Evolutionary conservation across 2,888 invertebrate species (phyloP).

Genomic region (Dromius quadrimaculatus): DNA sequence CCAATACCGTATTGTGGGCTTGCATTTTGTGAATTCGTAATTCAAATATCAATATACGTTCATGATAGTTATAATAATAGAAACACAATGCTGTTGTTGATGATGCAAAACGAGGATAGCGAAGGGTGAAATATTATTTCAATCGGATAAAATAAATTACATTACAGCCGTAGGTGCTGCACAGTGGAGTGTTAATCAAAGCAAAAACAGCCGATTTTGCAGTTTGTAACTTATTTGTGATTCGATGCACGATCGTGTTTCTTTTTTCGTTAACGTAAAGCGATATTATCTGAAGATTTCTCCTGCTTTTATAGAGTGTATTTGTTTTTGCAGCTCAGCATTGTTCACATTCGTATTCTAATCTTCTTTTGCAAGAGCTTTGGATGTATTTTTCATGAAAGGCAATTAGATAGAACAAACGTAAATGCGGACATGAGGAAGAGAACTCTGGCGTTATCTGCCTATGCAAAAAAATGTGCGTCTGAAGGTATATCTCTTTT

Average conservation of each 20-base stretch:
- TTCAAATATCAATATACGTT: too few relatives aligned
- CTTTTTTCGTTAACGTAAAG: slow-evolving; percentile 43
- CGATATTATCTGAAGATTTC: slow-evolving; percentile 43
- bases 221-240: slow-evolving; percentile 8
- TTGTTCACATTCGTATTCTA: slow-evolving; percentile 31
- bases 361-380: slow-evolving; percentile 28
- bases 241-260: slow-evolving; percentile 43
- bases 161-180: background rate
- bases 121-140: background rate
- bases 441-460: slow-evolving; percentile 12
- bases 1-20: too few relatives aligned
- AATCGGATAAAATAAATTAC: slow-evolving; percentile 22
- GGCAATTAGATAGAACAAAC: slow-evolving; percentile 41
- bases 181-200: background rate
- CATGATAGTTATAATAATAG: too few relatives aligned
- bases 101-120: slow-evolving; percentile 5
- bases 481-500: slow-evolving; percentile 8
- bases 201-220: slow-evolving; percentile 12
- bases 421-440: slow-evolving; percentile 21
- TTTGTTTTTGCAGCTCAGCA: slow-evolving; percentile 13
- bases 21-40: too few relatives aligned
- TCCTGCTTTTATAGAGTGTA: slow-evolving; percentile 40
- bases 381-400: slow-evolving; percentile 41
- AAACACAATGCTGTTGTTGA: too few relatives aligned
- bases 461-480: background rate